Base-by-base conservation (phyloP, 2,888 invertebrate species). In the Cynaeus angustus region DNA sequence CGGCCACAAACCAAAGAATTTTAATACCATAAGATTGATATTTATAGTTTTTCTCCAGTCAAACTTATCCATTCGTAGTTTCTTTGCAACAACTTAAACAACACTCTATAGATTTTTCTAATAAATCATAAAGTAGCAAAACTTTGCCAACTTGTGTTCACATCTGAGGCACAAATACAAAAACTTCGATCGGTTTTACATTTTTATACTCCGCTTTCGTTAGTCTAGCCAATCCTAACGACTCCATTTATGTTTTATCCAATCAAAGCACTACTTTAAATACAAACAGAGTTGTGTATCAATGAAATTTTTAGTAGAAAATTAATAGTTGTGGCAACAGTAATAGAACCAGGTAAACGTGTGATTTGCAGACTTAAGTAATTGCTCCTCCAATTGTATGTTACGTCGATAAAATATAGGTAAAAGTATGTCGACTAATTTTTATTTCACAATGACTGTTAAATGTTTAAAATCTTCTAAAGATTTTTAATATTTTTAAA, bases 1-100 rank as follows among this genome's bases (percentile, higher is more conserved):
- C 1, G 52, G 52, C 52, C 52, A 41, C 21, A 58, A 10, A n/a
- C 21, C 21, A 3, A 43, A 37, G 28, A 41, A 26, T 56, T 33
- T 37, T n/a, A 56, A 14, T 6, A 41, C 10, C 7, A 58, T 2
- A 3, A 21, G 21, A 41, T 58, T 41, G 8, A 12, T 0, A n/a
- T 43, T 10, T 8, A 41, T 16, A 4, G 16, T 58, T 14, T n/a
- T 5, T 41, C 26, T 38, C 21, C 41, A 58, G n/a, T 46, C 46
- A 0, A 46, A 46, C 0, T 1, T 46, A 8, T 16, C 8, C 46
- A 46, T 46, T 53, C n/a, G n/a, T n/a, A n/a, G n/a, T n/a, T n/a
- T n/a, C n/a, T n/a, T n/a, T n/a, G n/a, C n/a, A n/a, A n/a, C n/a
- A n/a, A n/a, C n/a, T n/a, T n/a, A n/a, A n/a, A n/a, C n/a, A n/a